Conservation (phyloP, 2,797 vertebrate species). For the Tapirus indicus region DNA sequence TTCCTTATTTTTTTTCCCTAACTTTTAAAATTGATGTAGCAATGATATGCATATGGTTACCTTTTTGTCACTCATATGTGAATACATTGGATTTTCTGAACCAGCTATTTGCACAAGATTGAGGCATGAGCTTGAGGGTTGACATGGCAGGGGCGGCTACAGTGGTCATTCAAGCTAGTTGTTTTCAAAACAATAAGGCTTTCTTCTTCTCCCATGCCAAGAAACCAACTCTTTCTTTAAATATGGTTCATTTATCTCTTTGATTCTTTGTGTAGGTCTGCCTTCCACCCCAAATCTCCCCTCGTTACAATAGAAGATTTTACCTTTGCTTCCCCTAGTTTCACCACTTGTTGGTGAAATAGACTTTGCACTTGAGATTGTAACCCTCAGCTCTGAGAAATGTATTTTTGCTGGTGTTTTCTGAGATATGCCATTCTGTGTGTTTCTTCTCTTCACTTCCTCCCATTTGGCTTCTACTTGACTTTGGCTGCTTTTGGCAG, state of each 20-base stretch:
- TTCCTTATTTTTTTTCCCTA: not conserved
- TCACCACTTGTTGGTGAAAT: not conserved
- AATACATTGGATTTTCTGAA: not conserved
- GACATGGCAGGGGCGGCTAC: no score
- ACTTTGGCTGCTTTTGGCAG: not conserved
- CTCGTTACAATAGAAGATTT: not conserved
- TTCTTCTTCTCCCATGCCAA: not conserved
- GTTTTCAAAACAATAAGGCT: not conserved
- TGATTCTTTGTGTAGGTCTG: not conserved
- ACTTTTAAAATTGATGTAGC: not conserved
- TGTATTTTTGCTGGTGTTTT: not conserved
- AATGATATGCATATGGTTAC: not conserved
- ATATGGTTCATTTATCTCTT: not conserved
- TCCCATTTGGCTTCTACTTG: slow-evolving; percentile 13
- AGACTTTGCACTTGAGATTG: not conserved
- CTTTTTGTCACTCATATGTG: not conserved
- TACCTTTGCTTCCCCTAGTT: not conserved
- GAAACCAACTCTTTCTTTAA: not conserved
- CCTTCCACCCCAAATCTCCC: not conserved
- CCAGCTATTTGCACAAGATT: not conserved
- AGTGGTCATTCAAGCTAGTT: not conserved
- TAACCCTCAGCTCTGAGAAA: not conserved
- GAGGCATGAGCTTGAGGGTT: not conserved
- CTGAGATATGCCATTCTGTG: not conserved
- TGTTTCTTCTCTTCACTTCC: not conserved